phyloP scores from a whole-genome alignment of 2,113 vertebrate genomes.

The Chionomys nivalis region DNA sequence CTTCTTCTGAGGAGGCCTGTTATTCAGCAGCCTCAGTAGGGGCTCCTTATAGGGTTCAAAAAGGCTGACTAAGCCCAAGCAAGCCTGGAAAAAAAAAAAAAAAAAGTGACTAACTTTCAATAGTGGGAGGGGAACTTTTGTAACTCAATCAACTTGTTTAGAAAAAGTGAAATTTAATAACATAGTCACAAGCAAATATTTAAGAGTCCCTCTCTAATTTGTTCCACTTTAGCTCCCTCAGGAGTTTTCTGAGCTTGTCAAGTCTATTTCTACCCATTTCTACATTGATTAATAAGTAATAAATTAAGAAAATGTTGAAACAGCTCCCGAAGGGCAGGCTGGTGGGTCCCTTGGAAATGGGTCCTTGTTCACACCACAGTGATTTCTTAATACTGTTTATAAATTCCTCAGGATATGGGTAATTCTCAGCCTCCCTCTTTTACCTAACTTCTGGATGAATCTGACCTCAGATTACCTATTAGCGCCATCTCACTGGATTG shows the following conservation, averaged over 20 bases:
- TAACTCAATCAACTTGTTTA: background rate
- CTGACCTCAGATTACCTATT: background rate
- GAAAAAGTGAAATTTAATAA: background rate
- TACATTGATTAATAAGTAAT: background rate
- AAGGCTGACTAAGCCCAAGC: background rate
- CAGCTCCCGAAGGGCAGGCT: background rate
- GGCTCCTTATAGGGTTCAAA: background rate
- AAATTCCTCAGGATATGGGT: background rate
- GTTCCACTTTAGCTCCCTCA: background rate
- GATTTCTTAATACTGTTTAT: background rate
- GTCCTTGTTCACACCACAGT: background rate
- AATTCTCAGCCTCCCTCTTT: background rate
- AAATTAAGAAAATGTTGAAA: background rate
- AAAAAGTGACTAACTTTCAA: background rate
- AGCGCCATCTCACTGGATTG: background rate
- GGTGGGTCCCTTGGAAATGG: background rate
- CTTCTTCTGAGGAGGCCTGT: background rate
- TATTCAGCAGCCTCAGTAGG: background rate
- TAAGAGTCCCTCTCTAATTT: background rate
- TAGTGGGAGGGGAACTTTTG: background rate
- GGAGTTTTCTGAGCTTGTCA: background rate
- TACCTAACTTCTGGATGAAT: background rate
- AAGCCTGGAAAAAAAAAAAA: background rate
- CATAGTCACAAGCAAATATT: background rate
- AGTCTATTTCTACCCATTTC: conserved; percentile 2